phyloP scores from a whole-genome alignment of 2,113 vertebrate species.

The Alethe castanea region DNA sequence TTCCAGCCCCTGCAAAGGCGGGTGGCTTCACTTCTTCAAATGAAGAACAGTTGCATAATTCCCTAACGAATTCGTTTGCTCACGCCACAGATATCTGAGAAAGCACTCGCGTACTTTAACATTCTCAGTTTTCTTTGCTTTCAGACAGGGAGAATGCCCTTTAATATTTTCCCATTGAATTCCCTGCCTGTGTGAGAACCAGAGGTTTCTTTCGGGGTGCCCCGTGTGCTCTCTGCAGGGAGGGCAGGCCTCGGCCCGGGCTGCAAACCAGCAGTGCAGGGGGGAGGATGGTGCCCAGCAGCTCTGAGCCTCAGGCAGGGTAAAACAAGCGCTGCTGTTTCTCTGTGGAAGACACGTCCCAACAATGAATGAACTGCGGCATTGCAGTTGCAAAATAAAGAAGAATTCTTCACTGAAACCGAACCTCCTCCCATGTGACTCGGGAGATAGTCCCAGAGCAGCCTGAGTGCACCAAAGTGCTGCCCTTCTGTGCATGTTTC shows the following conservation, averaged over 20 bases:
- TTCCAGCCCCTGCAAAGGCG: neutral
- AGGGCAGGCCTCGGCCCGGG: neutral
- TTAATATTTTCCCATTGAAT: neutral
- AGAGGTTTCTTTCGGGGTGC: neutral
- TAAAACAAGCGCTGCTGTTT: neutral
- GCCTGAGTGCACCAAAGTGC: neutral
- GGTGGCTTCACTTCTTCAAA: neutral
- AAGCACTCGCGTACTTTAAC: neutral
- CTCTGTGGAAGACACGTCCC: neutral
- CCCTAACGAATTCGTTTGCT: neutral
- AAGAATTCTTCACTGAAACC: constrained; percentile 9
- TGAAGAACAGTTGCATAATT: neutral
- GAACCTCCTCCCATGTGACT: constrained; percentile 21
- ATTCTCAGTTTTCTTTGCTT: neutral
- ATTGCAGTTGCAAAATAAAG: neutral
- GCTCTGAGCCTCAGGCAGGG: neutral
- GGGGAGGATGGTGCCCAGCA: neutral
- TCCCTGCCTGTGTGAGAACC: neutral
- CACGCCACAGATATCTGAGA: neutral
- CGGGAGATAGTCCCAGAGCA: neutral
- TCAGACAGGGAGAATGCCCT: neutral
- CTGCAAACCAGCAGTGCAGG: neutral
- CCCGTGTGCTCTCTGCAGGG: neutral
- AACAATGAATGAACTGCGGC: neutral
- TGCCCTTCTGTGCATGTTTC: constrained; percentile 24